These are phyloP conservation scores for Nyctibius grandis DNA, from an alignment of 2,797 vertebrate genomes.

Conservation along the genomic window DNA sequence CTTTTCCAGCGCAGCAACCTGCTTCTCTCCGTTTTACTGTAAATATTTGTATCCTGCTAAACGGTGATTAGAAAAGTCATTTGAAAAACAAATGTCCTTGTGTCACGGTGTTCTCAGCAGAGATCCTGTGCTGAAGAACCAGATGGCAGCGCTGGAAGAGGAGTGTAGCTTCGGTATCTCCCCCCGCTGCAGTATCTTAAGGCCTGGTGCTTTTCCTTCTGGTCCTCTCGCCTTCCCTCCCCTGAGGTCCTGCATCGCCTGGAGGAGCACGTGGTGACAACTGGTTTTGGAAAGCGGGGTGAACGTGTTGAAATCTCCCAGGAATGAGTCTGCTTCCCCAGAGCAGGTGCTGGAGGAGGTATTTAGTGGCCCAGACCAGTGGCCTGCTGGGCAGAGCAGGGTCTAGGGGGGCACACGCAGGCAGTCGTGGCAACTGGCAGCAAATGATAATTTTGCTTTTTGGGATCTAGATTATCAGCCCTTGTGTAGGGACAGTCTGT, in stretches of 20 bases:
- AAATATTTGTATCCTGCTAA: neutral
- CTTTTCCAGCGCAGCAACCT: neutral
- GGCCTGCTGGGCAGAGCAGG: neutral
- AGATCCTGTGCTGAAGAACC: neutral
- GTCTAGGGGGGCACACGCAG: neutral
- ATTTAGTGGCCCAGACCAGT: too few species aligned
- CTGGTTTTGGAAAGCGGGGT: neutral
- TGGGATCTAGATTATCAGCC: neutral
- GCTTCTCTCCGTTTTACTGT: neutral
- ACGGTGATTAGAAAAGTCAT: neutral
- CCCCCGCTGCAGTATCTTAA: accelerated
- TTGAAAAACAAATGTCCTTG: neutral
- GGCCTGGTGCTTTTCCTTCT: neutral
- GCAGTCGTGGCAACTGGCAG: neutral
- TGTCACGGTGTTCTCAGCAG: neutral
- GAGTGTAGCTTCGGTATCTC: neutral
- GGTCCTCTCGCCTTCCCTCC: neutral
- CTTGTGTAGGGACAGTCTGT: neutral
- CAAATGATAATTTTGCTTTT: too few species aligned
- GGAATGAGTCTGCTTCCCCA: neutral
- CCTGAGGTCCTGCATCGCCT: neutral
- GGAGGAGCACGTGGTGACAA: neutral
- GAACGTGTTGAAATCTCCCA: neutral
- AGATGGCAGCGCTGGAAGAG: neutral
- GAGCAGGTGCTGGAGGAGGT: neutral